Evolutionary conservation across 2,113 vertebrate genomes (phyloP).

Genomic region (Catharus minimus): DNA sequence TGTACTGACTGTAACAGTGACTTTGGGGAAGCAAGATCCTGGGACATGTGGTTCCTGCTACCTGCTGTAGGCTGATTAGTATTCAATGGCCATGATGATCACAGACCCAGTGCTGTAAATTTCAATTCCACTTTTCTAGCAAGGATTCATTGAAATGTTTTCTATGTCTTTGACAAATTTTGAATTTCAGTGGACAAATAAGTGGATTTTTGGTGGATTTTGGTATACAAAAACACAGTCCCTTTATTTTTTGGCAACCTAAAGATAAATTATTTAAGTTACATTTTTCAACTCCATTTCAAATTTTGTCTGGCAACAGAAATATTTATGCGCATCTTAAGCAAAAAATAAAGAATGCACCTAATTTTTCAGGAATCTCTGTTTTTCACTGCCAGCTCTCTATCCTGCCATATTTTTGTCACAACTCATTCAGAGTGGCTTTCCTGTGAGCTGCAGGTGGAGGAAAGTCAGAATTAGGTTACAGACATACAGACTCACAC

Average conservation of each 20-base stretch:
- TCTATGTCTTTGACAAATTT: not conserved
- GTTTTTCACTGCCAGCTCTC: not conserved
- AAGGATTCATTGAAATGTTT: not conserved
- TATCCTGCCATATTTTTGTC: not conserved
- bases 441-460: not conserved
- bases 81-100: not conserved
- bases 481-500: slow-evolving; percentile 8
- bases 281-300: not conserved
- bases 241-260: not conserved
- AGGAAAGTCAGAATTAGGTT: slow-evolving; percentile 42
- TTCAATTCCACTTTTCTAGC: not conserved
- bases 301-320: not conserved
- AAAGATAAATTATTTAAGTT: not conserved
- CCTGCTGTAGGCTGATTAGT: not conserved
- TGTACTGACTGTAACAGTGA: not conserved
- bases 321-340: not conserved
- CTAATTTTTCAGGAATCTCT: not conserved
- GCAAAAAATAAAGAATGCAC: not conserved
- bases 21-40: not conserved
- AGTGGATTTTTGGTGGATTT: not conserved
- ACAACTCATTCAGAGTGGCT: not conserved
- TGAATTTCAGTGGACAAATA: not conserved
- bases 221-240: rapidly evolving
- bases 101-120: not conserved
- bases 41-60: not conserved